Conservation (phyloP, 2,888 invertebrate species). For the Incurvaria masculella region DNA sequence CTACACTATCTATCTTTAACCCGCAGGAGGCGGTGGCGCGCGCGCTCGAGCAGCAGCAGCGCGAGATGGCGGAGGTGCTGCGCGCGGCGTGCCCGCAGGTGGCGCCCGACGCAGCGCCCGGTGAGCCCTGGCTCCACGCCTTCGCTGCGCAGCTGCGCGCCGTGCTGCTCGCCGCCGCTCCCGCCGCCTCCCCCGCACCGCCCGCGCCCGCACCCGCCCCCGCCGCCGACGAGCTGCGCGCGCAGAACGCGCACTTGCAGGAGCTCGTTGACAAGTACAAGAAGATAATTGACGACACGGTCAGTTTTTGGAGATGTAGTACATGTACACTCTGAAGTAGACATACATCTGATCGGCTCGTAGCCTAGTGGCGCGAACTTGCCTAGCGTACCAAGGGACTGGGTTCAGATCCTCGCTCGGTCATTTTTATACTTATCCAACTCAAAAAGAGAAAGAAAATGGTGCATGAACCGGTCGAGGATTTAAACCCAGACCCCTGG, state of each 20-base stretch:
- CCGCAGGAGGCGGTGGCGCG: constrained; percentile 38
- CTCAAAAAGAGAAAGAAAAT: no score
- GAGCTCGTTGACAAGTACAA: constrained; percentile 67
- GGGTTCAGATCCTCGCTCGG: no score
- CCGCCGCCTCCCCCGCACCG: background rate
- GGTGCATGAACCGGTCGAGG: no score
- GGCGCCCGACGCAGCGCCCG: constrained; percentile 24
- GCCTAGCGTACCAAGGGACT: no score
- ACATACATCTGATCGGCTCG: no score
- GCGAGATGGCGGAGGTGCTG: constrained; percentile 44
- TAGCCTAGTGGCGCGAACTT: no score
- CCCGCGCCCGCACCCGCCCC: constrained; percentile 8
- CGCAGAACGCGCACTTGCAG: constrained; percentile 63
- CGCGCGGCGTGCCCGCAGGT: constrained; percentile 30
- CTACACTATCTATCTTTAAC: background rate
- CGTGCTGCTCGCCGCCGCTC: constrained; percentile 18
- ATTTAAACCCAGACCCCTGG: no score
- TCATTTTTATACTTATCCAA: no score
- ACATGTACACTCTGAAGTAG: no score
- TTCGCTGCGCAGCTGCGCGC: constrained; percentile 35
- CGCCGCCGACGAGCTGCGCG: constrained; percentile 42
- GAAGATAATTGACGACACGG: constrained; percentile 73
- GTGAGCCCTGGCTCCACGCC: constrained; percentile 29
- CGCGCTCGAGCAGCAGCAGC: constrained; percentile 62
- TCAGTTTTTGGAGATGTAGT: no score